A percentile compares a stretch with the other conserved stretches of the same genome.
Conservation (phyloP, 2,797 vertebrate genomes). For the Catostomus latipinnis region DNA sequence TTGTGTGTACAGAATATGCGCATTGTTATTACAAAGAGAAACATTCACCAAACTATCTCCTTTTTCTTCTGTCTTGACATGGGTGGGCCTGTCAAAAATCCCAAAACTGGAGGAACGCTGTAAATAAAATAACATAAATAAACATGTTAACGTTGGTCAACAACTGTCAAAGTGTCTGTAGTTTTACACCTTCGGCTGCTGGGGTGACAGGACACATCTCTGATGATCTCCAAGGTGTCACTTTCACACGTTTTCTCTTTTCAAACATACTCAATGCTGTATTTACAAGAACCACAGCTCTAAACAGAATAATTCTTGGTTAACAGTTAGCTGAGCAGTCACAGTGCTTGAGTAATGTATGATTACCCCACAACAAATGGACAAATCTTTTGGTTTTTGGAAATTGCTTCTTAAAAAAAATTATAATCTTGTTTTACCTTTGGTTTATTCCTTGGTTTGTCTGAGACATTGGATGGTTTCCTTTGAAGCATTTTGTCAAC, state of each 20-base stretch:
- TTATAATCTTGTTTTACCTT: conserved; percentile 73
- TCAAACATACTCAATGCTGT: neutral
- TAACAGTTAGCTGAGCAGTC: neutral
- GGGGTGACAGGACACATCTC: neutral
- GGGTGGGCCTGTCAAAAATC: conserved; percentile 77
- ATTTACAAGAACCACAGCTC: neutral
- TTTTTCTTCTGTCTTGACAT: conserved; percentile 75
- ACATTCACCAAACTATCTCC: conserved; percentile 62
- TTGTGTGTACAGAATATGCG: no score
- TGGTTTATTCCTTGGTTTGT: conserved; percentile 82
- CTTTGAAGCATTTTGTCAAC: conserved; percentile 80
- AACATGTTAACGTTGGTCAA: conserved; percentile 42
- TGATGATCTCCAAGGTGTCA: no score
- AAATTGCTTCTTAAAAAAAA: neutral
- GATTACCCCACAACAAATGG: neutral
- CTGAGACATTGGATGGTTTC: conserved; percentile 83
- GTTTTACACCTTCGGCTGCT: no score
- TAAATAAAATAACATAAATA: conserved; percentile 63
- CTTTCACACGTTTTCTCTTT: neutral
- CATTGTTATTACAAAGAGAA: neutral
- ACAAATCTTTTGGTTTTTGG: neutral
- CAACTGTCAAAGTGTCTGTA: neutral
- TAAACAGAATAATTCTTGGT: neutral
- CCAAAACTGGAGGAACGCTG: conserved; percentile 87
- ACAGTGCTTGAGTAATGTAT: neutral